Percentiles rank a stretch among this genome's conserved stretches.
Evolutionary conservation across 2,888 invertebrate genomes (phyloP).

Genomic region (Agrotis exclamationis): DNA sequence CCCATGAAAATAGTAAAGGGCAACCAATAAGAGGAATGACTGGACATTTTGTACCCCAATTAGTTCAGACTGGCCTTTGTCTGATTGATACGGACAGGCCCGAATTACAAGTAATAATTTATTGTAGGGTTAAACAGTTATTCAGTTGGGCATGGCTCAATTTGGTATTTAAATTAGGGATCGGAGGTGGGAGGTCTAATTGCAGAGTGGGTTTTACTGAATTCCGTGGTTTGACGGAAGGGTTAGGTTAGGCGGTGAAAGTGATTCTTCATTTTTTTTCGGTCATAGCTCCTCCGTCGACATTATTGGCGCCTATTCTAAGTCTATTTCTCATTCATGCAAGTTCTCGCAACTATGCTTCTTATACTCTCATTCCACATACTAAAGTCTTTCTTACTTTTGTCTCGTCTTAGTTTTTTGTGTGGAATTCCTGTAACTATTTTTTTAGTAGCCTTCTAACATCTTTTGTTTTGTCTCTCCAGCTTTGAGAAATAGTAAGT

Average conservation of each 20-base stretch:
- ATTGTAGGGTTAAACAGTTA: constrained; percentile 59
- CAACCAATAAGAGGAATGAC: constrained; percentile 76
- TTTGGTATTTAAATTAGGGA: constrained; percentile 43
- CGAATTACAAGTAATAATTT: constrained; percentile 63
- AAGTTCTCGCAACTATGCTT: too few species aligned
- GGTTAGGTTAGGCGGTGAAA: background rate
- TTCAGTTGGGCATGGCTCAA: constrained; percentile 35
- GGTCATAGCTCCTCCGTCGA: too few species aligned
- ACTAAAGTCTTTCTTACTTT: too few species aligned
- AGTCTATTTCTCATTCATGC: too few species aligned
- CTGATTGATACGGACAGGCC: constrained; percentile 60
- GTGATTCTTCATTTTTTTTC: too few species aligned
- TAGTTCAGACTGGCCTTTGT: constrained; percentile 63
- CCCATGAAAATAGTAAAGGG: constrained; percentile 71
- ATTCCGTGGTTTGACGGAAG: background rate
- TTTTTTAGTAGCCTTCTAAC: too few species aligned
- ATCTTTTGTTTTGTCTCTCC: too few species aligned
- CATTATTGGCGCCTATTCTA: too few species aligned
- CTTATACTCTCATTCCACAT: too few species aligned
- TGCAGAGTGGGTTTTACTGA: background rate
- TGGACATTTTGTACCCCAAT: constrained; percentile 73
- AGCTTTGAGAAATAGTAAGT: background rate
- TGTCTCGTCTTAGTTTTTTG: too few species aligned
- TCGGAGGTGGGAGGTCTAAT: background rate
- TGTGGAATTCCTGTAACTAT: too few species aligned